phyloP scores from a whole-genome alignment of 2,113 vertebrate species.

The Sigmodon hispidus region DNA sequence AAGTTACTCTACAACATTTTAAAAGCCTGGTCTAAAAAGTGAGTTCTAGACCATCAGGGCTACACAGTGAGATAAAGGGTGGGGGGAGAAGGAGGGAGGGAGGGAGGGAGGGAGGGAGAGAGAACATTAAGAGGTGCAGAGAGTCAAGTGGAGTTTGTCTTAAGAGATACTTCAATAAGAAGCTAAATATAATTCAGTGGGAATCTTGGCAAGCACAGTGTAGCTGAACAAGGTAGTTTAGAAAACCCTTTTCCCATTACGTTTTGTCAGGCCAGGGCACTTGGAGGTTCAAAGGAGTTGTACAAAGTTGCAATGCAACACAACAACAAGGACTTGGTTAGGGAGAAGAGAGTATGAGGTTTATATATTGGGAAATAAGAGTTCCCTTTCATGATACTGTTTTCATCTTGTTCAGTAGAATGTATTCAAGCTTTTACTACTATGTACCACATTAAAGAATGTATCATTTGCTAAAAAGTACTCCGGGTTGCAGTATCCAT shows the following conservation, averaged over 20 bases:
- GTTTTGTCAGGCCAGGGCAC: neutral
- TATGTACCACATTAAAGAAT: slow-evolving; percentile 25
- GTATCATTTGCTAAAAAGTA: neutral
- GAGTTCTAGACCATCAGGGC: neutral
- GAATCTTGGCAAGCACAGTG: slow-evolving; percentile 5
- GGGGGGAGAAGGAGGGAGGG: neutral
- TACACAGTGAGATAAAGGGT: neutral
- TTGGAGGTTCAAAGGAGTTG: slow-evolving; percentile 5
- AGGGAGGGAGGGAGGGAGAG: neutral
- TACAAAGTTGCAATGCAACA: neutral
- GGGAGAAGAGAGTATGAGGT: neutral
- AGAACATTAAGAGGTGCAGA: neutral
- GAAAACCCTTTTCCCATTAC: neutral
- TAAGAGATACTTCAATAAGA: slow-evolving; percentile 33
- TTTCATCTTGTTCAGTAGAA: slow-evolving; percentile 10
- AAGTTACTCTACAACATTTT: neutral
- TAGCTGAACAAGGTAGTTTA: neutral
- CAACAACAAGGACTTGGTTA: neutral
- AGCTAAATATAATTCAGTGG: slow-evolving; percentile 13
- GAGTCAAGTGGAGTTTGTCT: neutral
- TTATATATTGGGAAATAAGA: slow-evolving; percentile 12
- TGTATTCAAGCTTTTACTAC: slow-evolving; percentile 11
- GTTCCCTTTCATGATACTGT: neutral
- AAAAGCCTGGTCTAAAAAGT: neutral
- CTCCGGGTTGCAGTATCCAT: neutral